Base-by-base conservation (phyloP, 2,113 vertebrate genomes). In the Halcyon malimbica region DNA sequence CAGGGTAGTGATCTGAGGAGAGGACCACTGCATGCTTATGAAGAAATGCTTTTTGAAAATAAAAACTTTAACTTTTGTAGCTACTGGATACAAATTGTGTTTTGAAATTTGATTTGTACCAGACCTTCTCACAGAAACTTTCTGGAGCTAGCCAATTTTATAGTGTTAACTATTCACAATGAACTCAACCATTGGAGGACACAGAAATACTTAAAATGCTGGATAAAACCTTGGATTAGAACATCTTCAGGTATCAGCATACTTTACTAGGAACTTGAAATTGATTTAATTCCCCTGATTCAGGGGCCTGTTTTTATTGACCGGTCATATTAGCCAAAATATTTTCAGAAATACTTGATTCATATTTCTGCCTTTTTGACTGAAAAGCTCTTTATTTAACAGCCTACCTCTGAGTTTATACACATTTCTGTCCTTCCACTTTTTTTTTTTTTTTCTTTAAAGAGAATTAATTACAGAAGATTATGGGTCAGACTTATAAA, bases 401-500 rank as follows among this genome's bases (percentile, higher is more conserved):
- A 74, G 37, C 11, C 46, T 86, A 0, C 37, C 46, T 92, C 39
- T 78, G n/a, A 57, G 25, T 88, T 92, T 56, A 8, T 83, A 33
- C 60, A n/a, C 6, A 26, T 91, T 86, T 91, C 44, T 95, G 39
- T 62, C 20, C 53, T 77, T 83, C 24, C 24, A 41, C 35, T 29
- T 62, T 20, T 0, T 64, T 28, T 54, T 86, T 73, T 51, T 53
- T 28, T 28, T 28, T 60, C 53, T 69, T 42, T 60, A 16, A 10
- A 54, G 44, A 60, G 73, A 94, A 79, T 75, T 87, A 79, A 83
- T 89, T 89, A 78, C 26, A n/a, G 53, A 93, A 88, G 88, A 94
- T 92, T 92, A 83, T 64, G 31, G 29, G 42, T 79, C 57, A 71
- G 53, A 62, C 11, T 84, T 97, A 60, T 19, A 65, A 10, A 71